phyloP scores from a whole-genome alignment of 1,140 invertebrate species.

The Lepidotrigona ventralis region DNA sequence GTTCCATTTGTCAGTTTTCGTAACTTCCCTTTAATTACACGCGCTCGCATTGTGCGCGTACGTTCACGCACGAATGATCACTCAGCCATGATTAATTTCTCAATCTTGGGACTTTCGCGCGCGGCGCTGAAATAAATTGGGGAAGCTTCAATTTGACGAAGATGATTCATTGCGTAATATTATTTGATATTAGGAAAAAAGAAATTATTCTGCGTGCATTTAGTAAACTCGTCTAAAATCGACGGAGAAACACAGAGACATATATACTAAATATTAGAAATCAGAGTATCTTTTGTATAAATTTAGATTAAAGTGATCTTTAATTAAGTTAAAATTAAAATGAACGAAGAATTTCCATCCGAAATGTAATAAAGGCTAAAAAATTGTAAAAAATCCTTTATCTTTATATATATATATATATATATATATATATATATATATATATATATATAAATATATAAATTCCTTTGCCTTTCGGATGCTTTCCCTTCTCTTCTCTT shows the following conservation, averaged over 20 bases:
- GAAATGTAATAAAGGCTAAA: no score
- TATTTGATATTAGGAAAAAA: no score
- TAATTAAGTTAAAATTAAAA: no score
- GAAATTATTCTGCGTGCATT: no score
- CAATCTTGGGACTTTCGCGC: neutral
- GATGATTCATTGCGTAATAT: no score
- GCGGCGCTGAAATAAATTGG: neutral
- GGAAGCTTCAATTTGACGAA: neutral
- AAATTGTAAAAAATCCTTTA: no score
- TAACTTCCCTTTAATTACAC: conserved; percentile 20
- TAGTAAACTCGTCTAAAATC: neutral
- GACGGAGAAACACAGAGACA: neutral
- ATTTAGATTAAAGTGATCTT: no score
- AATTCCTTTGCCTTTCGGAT: neutral
- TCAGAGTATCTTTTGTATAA: no score
- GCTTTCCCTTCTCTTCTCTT: neutral
- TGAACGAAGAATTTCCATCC: no score
- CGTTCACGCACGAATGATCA: neutral
- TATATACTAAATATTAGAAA: no score
- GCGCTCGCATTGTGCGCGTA: neutral
- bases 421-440: no score
- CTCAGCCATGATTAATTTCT: conserved; percentile 9
- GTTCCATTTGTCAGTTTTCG: conserved; percentile 20
- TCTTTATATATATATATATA: no score
- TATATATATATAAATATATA: neutral